Base-by-base conservation (phyloP, 2,113 vertebrate genomes). In the Atherinomorus stipes region DNA sequence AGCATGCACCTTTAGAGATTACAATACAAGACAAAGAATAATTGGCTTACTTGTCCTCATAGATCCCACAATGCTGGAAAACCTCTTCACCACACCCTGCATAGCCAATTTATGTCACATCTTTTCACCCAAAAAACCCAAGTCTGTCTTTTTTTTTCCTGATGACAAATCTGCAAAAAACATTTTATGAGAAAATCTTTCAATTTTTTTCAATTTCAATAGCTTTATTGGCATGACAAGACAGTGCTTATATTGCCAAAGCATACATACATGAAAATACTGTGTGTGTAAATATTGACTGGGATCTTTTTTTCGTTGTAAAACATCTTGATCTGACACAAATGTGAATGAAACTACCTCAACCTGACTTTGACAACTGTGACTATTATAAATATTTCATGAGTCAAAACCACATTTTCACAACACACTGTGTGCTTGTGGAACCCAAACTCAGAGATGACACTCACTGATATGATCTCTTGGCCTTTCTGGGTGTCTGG, bases 381-480 rank as follows among this genome's bases (percentile, higher is more conserved):
- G 34, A 68, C 22, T 25, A 21, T 44, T 53, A 68, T 38, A 71
- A 69, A 77, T 64, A 83, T 59, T 63, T 68, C 12, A 76, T 19
- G 40, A 7, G 40, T 66, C 18, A 59, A 60, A 71, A 47, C 50
- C 8, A 18, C 10, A 15, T 19, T 47, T 54, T 57, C 18, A 62
- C n/a, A 4, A 23, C 37, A 47, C 16, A 57, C 57, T 69, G 62
- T 66, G 61, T 69, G 56, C n/a, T 37, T 21, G 56, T 42, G 34
- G 51, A 72, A 47, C n/a, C 38, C 19, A 60, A 65, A 74, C 63
- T 52, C n/a, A 56, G 57, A 9, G 52, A 76, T 78, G 82, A 53
- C 75, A 88, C 83, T 52, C 76, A 67, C 76, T 84, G 85, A 88
- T 80, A 71, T 80, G 80, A 86, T 87, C 75, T 49, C 63, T 45